Conservation (phyloP, 2,113 vertebrate species). For the Tupaia chinensis region DNA sequence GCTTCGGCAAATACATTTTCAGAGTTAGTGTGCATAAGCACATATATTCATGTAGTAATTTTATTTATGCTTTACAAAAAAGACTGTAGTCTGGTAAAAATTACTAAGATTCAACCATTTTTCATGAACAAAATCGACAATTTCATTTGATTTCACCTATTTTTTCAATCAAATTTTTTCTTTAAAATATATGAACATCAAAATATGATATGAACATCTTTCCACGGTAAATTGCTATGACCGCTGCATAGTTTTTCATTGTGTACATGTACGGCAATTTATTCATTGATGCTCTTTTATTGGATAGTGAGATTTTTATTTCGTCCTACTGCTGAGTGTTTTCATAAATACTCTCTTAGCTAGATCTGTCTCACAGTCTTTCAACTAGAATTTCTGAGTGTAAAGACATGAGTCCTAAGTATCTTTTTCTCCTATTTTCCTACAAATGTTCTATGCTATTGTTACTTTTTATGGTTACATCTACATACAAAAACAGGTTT, state of each 20-base stretch:
- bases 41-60: neutral
- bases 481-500: neutral
- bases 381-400: neutral
- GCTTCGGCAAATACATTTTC: neutral
- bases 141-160: neutral
- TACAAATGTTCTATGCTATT: neutral
- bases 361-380: neutral
- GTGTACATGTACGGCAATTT: neutral
- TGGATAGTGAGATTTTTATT: neutral
- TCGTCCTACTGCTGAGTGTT: conserved; percentile 16
- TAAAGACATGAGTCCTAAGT: neutral
- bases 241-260: neutral
- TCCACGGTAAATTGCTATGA: conserved; percentile 5
- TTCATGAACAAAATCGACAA: neutral
- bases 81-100: conserved; percentile 6
- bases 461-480: neutral
- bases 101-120: neutral
- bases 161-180: neutral
- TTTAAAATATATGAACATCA: neutral
- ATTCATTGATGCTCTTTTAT: neutral
- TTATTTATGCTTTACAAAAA: conserved; percentile 17
- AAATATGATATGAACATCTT: neutral
- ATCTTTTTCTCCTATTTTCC: neutral
- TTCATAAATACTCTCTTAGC: neutral
- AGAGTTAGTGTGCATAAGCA: neutral